phyloP scores from a whole-genome alignment of 1,140 invertebrate species.

The Anadara kagoshimensis region DNA sequence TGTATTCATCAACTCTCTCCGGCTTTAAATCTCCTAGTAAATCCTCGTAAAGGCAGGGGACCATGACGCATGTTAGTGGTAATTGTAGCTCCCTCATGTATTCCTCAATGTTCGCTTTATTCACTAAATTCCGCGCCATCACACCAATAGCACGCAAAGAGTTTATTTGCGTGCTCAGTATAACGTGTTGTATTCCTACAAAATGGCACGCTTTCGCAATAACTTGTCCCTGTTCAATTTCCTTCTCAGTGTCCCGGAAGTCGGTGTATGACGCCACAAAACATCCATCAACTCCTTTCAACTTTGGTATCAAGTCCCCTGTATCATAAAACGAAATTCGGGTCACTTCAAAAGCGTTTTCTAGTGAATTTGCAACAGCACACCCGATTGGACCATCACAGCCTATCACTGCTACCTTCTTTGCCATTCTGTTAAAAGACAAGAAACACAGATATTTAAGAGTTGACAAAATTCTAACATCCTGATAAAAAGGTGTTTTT shows the following conservation, averaged over 20 bases:
- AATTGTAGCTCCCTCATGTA: conserved; percentile 59
- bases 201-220: conserved; percentile 63
- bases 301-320: too few relatives aligned
- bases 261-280: conserved; percentile 63
- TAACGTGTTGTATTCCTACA: conserved; percentile 56
- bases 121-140: conserved; percentile 61
- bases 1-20: background rate
- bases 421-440: too few relatives aligned
- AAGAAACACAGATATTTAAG: too few relatives aligned
- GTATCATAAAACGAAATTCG: too few relatives aligned
- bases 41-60: conserved; percentile 67
- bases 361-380: too few relatives aligned
- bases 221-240: conserved; percentile 56
- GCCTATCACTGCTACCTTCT: too few relatives aligned
- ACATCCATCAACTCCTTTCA: conserved; percentile 49
- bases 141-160: conserved; percentile 53
- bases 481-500: too few relatives aligned
- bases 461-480: too few relatives aligned
- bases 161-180: conserved; percentile 67
- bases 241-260: conserved; percentile 57
- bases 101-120: conserved; percentile 65
- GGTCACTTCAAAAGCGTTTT: too few relatives aligned
- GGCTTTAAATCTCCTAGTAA: conserved; percentile 56
- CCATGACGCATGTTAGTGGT: conserved; percentile 59
- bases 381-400: too few relatives aligned